A percentile compares a stretch with the other conserved stretches of the same genome.
Conservation (phyloP, 1,140 invertebrate genomes). For the Spodoptera frugiperda region DNA sequence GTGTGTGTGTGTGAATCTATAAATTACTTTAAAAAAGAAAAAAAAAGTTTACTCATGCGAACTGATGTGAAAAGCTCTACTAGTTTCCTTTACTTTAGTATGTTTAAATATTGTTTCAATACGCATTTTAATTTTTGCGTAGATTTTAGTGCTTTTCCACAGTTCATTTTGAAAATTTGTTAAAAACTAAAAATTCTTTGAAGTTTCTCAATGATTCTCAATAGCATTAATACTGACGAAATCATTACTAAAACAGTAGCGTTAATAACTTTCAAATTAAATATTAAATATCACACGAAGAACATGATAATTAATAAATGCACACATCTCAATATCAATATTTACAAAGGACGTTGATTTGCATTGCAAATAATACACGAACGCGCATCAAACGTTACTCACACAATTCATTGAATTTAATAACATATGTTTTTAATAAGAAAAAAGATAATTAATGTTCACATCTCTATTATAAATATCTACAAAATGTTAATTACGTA, state of each 20-base stretch:
- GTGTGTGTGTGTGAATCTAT: no score
- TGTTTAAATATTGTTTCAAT: no score
- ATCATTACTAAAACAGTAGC: background rate
- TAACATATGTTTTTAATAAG: background rate
- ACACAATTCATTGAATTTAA: background rate
- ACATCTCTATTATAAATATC: background rate
- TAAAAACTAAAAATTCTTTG: no score
- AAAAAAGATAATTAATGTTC: constrained; percentile 1
- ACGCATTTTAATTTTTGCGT: no score
- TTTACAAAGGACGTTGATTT: constrained; percentile 18
- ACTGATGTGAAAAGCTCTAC: no score
- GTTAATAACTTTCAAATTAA: background rate
- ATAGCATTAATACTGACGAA: no score
- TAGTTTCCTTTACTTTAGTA: no score
- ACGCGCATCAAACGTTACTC: background rate
- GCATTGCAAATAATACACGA: background rate
- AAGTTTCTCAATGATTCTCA: no score
- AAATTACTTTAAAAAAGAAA: no score
- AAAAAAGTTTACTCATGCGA: no score
- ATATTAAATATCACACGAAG: background rate
- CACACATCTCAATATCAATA: background rate
- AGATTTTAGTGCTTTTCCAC: no score
- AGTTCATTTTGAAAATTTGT: no score
- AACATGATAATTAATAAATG: constrained; percentile 16
- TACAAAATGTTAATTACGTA: background rate